Evolutionary conservation across 2,888 invertebrate genomes (phyloP).

Genomic region (Noctua pronuba): DNA sequence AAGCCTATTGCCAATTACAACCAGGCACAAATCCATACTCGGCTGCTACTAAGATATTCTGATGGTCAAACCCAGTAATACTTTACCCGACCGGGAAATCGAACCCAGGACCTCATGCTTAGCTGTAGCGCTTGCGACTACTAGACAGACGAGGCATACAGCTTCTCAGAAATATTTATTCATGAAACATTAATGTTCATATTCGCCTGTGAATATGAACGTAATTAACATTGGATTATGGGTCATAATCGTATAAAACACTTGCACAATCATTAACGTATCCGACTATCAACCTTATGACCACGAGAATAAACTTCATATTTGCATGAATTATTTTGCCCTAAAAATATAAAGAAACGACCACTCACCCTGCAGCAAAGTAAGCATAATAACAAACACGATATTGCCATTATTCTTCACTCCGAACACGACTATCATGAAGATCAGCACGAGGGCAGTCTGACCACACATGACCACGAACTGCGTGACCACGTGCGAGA

Average conservation of each 20-base stretch:
- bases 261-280: not conserved
- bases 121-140: not conserved
- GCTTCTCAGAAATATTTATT: not conserved
- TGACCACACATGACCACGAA: conserved; percentile 98
- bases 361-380: conserved; percentile 94
- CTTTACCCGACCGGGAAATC: not conserved
- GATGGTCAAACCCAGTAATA: not conserved
- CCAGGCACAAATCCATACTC: no score
- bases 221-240: not conserved
- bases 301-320: not conserved
- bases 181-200: no score
- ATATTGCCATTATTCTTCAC: conserved; percentile 97
- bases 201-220: not conserved
- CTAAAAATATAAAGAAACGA: not conserved
- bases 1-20: no score
- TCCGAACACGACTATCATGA: conserved; percentile 97
- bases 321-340: not conserved
- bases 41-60: not conserved
- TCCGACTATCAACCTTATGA: not conserved
- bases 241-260: not conserved
- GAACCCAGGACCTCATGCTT: not conserved
- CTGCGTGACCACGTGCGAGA: conserved; percentile 98
- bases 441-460: conserved; percentile 96
- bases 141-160: not conserved
- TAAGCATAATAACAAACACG: conserved; percentile 95